phyloP scores from a whole-genome alignment of 2,888 invertebrate genomes.

The Stomorhina lunata region DNA sequence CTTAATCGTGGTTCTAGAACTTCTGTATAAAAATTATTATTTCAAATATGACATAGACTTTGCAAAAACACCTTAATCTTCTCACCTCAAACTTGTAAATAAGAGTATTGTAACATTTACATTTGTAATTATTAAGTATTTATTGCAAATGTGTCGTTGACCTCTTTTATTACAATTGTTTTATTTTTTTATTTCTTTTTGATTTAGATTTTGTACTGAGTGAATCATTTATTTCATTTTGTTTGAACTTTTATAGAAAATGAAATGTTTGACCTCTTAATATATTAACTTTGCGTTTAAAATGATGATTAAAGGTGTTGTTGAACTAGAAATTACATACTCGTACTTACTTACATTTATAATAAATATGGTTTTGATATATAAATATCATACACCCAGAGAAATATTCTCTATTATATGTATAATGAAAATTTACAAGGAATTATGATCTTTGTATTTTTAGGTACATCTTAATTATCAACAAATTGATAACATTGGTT shows the following conservation, averaged over 20 bases:
- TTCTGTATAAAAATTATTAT: background rate
- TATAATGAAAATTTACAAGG: too few relatives aligned
- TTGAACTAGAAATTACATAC: background rate
- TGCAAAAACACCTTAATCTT: background rate
- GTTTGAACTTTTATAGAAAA: too few relatives aligned
- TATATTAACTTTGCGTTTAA: constrained; percentile 6
- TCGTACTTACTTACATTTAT: too few relatives aligned
- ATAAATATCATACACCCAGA: too few relatives aligned
- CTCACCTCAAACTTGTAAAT: background rate
- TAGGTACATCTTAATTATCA: too few relatives aligned
- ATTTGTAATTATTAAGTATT: background rate
- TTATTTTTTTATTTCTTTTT: background rate
- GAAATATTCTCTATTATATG: too few relatives aligned
- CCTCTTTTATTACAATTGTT: background rate
- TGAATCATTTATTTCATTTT: background rate
- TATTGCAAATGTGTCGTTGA: constrained; percentile 13
- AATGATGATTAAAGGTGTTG: background rate
- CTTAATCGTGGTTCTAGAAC: background rate
- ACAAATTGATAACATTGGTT: too few relatives aligned
- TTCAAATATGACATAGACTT: background rate
- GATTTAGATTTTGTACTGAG: background rate
- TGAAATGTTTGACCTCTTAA: constrained; percentile 20
- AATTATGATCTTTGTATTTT: too few relatives aligned
- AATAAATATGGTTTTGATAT: too few relatives aligned
- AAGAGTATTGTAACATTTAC: too few relatives aligned